Evolutionary conservation across 2,888 invertebrate species (phyloP), one percentile per base, ranked within the genome.

Genomic region (Yponomeuta evonymella): DNA sequence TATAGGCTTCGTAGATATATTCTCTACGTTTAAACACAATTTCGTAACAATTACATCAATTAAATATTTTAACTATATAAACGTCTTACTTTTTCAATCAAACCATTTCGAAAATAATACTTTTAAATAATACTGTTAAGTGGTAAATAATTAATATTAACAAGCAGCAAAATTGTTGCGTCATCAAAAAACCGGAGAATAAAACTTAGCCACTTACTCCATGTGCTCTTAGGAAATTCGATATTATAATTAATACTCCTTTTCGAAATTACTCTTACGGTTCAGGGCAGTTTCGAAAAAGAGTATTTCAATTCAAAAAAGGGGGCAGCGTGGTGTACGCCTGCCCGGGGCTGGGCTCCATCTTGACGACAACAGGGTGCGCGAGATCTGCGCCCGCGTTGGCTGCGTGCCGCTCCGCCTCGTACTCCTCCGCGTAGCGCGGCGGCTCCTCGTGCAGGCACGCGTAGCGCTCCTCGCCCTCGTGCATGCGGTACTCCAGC

Each of bases 271-370:
- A 86, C 78, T 80, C 82, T 78, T 76, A 76, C 69, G 72, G 71
- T 58, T 63, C 62, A 88, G 79, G 90, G 87, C 85, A 92, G 88
- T 91, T 92, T 93, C 89, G 93, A 91, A 91, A 93, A 92, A 87
- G 93, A 93, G 93, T 93, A 93, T 92, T 93, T 93, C 93, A 95
- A 91, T 95, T 95, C 94, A 95, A 93, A 95, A 96, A 95, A 94
- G 95, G 95, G 90, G 95, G 95, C 88, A 95, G 87, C 71, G 95
- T 94, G 64, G 95, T 95, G 81, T 95, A 95, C 69, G 93, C 93
- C 81, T 95, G 95, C 74, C 86, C 93, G 77, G 82, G 81, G 65
- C 88, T 91, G 33, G 94, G 93, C 78, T 94, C 94, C 90, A 91
- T 94, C 76, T 94, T 94, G 70, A 94, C 91, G 77, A 88, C 93